Evolutionary conservation across 2,797 vertebrate genomes (phyloP).

Genomic region (Brachymystax lenok): DNA sequence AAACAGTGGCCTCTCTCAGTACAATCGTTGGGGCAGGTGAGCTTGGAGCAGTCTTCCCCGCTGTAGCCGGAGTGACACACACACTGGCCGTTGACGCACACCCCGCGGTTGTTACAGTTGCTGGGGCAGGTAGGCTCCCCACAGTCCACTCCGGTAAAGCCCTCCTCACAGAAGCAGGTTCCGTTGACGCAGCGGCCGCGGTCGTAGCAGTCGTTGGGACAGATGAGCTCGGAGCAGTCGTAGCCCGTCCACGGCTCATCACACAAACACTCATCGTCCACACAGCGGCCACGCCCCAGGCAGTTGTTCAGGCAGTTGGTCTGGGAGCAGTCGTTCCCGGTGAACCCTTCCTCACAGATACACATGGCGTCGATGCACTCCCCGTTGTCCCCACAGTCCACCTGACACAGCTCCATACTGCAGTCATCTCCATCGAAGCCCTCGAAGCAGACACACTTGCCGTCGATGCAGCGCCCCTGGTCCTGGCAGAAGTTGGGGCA

Average conservation of each 20-base stretch:
- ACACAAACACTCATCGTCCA: slow-evolving; percentile 89
- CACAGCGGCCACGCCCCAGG: slow-evolving; percentile 84
- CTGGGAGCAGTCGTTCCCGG: slow-evolving; percentile 83
- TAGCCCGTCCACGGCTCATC: slow-evolving; percentile 90
- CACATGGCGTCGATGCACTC: slow-evolving; percentile 85
- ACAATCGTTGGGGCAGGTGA: slow-evolving; percentile 86
- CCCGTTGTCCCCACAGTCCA: slow-evolving; percentile 84
- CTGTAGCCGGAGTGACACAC: slow-evolving; percentile 83
- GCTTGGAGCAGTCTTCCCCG: slow-evolving; percentile 86
- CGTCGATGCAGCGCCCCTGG: slow-evolving; percentile 90
- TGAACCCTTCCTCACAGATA: slow-evolving; percentile 86
- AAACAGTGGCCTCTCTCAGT: slow-evolving; percentile 84
- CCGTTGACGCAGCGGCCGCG: slow-evolving; percentile 91
- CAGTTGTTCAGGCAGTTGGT: slow-evolving; percentile 91
- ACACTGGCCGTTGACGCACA: slow-evolving; percentile 86
- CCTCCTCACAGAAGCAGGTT: slow-evolving; percentile 90
- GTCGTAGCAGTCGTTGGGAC: slow-evolving; percentile 94
- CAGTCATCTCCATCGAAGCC: slow-evolving; percentile 88
- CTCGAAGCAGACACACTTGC: slow-evolving; percentile 89
- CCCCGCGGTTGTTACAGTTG: slow-evolving; percentile 82
- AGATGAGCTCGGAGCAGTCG: slow-evolving; percentile 92
- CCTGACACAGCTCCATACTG: slow-evolving; percentile 81
- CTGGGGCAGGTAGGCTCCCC: slow-evolving; percentile 83
- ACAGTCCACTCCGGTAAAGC: slow-evolving; percentile 90
- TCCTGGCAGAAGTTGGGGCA: slow-evolving; percentile 93